Evolutionary conservation across 2,113 vertebrate species (phyloP), one percentile per base, ranked within the genome.

Genomic region (Sciurus niger): DNA sequence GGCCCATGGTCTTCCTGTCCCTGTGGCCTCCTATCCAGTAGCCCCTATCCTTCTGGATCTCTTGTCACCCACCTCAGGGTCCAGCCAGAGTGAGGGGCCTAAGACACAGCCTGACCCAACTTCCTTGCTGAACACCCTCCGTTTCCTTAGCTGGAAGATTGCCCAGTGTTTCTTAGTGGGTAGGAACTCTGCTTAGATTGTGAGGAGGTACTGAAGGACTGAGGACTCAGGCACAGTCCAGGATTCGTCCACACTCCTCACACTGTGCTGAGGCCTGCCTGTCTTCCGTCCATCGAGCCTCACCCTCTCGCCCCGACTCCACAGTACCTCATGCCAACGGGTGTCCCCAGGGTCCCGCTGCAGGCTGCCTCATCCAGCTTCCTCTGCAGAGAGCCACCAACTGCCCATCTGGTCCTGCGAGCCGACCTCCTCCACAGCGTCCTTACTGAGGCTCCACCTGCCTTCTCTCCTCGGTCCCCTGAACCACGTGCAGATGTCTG

Each of bases 341-440:
- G 70, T 20, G 17, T 11, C 13, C 55, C 43, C 63, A 4, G 78
- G 6, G n/a, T 25, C 6, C 13, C 25, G 18, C 25, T 17, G 6
- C 8, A 11, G 6, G 18, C 51, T n/a, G 32, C 51, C 55, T 78
- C 30, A 3, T 3, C 37, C 25, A 20, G 32, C 34, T 53, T 78
- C n/a, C 67, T 96, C 24, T 12, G 63, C n/a, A 22, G 30, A 85
- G 43, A 9, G 7, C 10, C 4, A 6, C 16, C 1, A 11, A 16
- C 10, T 30, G 55, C 32, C 17, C n/a, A 40, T 7, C 13, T 40
- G 40, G 18, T 82, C 7, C 67, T 53, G 18, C 30, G 24, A 43
- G 34, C 25, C 53, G 5, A 0, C 3, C 12, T 46, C 51, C 48
- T 67, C n/a, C 16, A 25, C 4, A 3, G 16, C 0, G 2, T 37